phyloP scores from a whole-genome alignment of 2,888 invertebrate genomes.

The Cosmopolites sordidus region DNA sequence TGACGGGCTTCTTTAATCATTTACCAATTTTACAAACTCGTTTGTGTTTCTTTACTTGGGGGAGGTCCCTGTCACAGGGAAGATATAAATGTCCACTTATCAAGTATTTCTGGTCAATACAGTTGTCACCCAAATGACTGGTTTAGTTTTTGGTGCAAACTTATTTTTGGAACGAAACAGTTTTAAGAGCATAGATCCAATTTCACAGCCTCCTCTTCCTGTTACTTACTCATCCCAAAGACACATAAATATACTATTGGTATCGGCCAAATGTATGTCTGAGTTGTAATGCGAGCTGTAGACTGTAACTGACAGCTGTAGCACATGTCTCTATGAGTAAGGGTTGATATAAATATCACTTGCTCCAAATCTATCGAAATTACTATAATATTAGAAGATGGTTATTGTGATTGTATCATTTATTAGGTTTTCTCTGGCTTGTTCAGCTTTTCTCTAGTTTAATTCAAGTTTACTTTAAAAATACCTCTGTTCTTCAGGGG shows the following conservation, averaged over 20 bases:
- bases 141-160: too few relatives aligned
- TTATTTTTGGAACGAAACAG: constrained; percentile 9
- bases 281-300: too few relatives aligned
- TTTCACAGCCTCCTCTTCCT: constrained; percentile 8
- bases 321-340: constrained; percentile 11
- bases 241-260: too few relatives aligned
- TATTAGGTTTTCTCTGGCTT: too few relatives aligned
- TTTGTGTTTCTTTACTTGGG: constrained; percentile 9
- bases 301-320: too few relatives aligned
- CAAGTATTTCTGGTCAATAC: too few relatives aligned
- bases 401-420: constrained; percentile 2
- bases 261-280: too few relatives aligned
- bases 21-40: constrained; percentile 6
- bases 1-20: constrained; percentile 26
- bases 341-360: constrained; percentile 11
- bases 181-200: too few relatives aligned
- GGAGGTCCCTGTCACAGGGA: constrained; percentile 11
- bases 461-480: too few relatives aligned
- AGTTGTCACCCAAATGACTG: too few relatives aligned
- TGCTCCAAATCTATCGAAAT: too few relatives aligned
- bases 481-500: constrained; percentile 7
- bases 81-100: constrained; percentile 11
- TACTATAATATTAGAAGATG: too few relatives aligned
- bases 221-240: constrained; percentile 6
- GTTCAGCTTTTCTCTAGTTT: constrained; percentile 7